Base-by-base conservation (phyloP, 2,113 vertebrate genomes). In the Mustelus asterias region DNA sequence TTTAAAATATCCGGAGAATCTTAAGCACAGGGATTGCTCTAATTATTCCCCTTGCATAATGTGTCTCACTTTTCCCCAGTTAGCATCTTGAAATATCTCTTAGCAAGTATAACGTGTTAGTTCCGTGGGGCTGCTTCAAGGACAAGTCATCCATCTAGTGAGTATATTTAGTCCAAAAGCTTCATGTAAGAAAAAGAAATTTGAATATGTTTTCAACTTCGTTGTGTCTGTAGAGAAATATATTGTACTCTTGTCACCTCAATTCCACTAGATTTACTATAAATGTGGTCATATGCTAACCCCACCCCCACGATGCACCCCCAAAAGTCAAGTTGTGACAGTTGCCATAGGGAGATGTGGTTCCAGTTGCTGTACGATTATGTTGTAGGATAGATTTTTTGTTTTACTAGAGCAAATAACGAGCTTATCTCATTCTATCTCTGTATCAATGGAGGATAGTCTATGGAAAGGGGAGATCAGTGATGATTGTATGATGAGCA, bases 191-290 rank as follows among this genome's bases (percentile, higher is more conserved):
- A 63, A n/a, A 92, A 92, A 33, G 13, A 4, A 63, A 63, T 65
- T 65, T 8, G 33, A 65, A 93, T 93, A 93, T 93, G 5, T 37
- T 93, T 60, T 93, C 90, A 93, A 93, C 63, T 63, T 65, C n/a
- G 10, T n/a, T 93, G 90, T 22, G 44, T 63, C 60, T 93, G 4
- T n/a, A 3, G 3, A 93, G n/a, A 93, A 65, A 65, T 67, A 67
- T 24, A 41, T 41, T 65, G 8, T 8, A 65, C n/a, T 10, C 16
- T 67, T 67, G 60, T 58, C 14, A 65, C 2, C 37, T 48, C n/a
- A 41, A 6, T 33, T 90, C 88, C 18, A 60, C 5, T 33, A 29
- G 48, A 9, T 89, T 48, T 33, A 89, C 33, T 10, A 13, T 89
- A 89, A 37, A 22, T 67, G 60, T 20, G 44, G 58, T 6, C 29